Percentiles rank a stretch among this genome's conserved stretches.
These are phyloP conservation scores for Heterocephalus glaber DNA, from an alignment of 2,113 vertebrate species.

Conservation along the genomic window DNA sequence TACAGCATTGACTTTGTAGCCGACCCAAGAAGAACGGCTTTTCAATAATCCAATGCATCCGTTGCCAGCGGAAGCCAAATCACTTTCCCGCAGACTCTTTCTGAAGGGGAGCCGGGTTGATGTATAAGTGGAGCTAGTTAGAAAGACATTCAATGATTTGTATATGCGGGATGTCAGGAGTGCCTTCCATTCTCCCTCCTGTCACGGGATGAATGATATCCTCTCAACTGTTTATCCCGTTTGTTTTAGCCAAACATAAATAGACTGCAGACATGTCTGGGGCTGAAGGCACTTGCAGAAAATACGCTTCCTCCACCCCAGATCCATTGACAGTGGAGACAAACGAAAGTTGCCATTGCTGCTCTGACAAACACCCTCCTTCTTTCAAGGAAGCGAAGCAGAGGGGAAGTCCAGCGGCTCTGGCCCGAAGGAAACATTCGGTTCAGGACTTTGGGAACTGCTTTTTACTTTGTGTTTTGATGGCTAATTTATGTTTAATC, in stretches of 20 bases:
- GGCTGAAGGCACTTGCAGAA: slow-evolving; percentile 64
- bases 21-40: not conserved
- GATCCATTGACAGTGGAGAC: slow-evolving; percentile 51
- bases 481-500: slow-evolving; percentile 61
- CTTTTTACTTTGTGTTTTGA: not conserved
- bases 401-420: not conserved
- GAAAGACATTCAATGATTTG: slow-evolving; percentile 70
- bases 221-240: slow-evolving; percentile 63
- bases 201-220: slow-evolving; percentile 57
- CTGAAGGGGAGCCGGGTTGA: slow-evolving; percentile 56
- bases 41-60: not conserved
- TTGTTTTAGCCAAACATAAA: slow-evolving; percentile 78
- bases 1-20: not conserved
- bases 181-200: slow-evolving; percentile 30
- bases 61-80: slow-evolving; percentile 21
- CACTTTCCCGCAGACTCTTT: not conserved
- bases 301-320: slow-evolving; percentile 64
- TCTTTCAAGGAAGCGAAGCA: not conserved
- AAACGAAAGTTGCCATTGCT: not conserved
- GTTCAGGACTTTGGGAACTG: not conserved
- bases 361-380: not conserved
- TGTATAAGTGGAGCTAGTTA: slow-evolving; percentile 60
- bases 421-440: not conserved
- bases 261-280: slow-evolving; percentile 67
- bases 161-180: slow-evolving; percentile 60